A percentile compares a stretch with the other conserved stretches of the same genome.
Evolutionary conservation across 2,113 vertebrate genomes (phyloP).

Genomic region (Fulmarus glacialis): DNA sequence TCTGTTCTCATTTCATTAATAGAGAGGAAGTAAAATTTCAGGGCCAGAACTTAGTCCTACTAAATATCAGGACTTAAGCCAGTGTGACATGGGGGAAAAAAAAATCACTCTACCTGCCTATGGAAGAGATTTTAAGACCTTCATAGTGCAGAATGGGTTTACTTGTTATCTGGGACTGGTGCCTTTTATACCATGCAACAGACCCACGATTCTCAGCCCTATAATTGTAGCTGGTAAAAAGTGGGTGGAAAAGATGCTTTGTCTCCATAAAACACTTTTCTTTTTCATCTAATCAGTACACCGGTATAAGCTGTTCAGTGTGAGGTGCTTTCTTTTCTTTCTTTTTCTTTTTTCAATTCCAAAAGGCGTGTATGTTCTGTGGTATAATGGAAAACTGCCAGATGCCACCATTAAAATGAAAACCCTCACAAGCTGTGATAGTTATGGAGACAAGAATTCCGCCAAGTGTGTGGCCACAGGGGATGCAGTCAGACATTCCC

Average conservation of each 20-base stretch:
- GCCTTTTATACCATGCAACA: background rate
- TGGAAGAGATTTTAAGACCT: background rate
- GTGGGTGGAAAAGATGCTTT: background rate
- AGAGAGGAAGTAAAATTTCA: background rate
- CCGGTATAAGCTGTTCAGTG: background rate
- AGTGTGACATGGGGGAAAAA: background rate
- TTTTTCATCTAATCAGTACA: background rate
- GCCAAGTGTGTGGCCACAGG: background rate
- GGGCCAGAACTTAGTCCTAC: background rate
- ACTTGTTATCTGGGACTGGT: background rate
- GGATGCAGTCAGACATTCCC: background rate
- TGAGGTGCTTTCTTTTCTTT: background rate
- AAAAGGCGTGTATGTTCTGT: background rate
- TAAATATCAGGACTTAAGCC: background rate
- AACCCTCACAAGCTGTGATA: background rate
- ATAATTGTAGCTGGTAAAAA: background rate
- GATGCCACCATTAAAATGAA: conserved; percentile 7
- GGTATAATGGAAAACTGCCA: background rate
- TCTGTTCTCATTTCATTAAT: background rate
- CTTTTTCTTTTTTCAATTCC: background rate
- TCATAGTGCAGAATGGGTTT: background rate
- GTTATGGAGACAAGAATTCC: background rate
- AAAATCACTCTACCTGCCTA: background rate
- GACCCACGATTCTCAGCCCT: background rate
- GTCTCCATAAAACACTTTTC: background rate